Base-by-base conservation (phyloP, 2,888 invertebrate genomes). In the Willowsia nigromaculata region DNA sequence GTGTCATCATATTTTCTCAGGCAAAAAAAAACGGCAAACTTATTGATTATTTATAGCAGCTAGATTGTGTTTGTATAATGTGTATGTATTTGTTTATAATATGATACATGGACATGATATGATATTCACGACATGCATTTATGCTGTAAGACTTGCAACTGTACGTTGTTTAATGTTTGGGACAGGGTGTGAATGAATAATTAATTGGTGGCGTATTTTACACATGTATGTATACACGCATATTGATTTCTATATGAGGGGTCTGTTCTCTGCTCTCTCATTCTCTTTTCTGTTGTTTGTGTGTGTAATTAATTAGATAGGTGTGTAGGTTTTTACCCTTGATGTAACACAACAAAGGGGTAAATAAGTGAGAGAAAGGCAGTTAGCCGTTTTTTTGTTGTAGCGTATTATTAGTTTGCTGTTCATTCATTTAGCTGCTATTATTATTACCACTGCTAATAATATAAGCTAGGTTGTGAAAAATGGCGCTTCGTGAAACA, bases 401-500 rank as follows among this genome's bases (percentile, higher is more conserved):
- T 43, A 74, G n/a, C 50, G 74, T 74, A 71, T 43, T 47, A 74
- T 74, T 74, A 74, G 5, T 22, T 43, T 11, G 71, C 22, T 50
- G 74, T 74, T 74, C 11, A 18, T 68, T 68, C 40, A 40, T 40
- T 5, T 15, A 37, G 13, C 22, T 6, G 68, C 27, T 18, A 22
- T n/a, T 27, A 74, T 43, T 74, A 74, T 27, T 18, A 74, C 56
- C 15, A 56, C 22, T 3, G n/a, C 78, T 30, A 53, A 25, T 30
- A 53, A 25, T 56, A 11, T 56, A n/a, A 53, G 11, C 9, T 11
- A 6, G 22, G 25, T 13, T 18, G 56, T 53, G 56, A 43, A 88
- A 59, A 62, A 88, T 88, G 88, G 88, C 82, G 83, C 76, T 88
- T 76, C 59, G 88, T 88, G 88, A 88, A 56, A 83, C 83, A 59